These are phyloP conservation scores for Semotilus atromaculatus DNA, from an alignment of 2,797 vertebrate species.

Conservation along the genomic window DNA sequence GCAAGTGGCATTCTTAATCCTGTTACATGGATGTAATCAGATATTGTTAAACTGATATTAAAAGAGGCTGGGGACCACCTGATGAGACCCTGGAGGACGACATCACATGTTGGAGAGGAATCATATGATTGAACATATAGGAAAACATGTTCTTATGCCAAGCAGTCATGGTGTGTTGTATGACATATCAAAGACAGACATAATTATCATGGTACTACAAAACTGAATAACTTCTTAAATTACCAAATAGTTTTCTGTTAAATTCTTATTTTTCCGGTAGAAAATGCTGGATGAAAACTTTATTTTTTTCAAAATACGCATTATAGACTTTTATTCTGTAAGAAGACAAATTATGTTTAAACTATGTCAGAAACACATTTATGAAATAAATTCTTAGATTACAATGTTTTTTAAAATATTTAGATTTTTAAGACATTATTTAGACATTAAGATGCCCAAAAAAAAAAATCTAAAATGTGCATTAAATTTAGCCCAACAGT, in stretches of 20 bases:
- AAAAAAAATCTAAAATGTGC: no score
- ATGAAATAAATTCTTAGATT: not conserved
- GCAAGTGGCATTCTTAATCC: conserved; percentile 72
- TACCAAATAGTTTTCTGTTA: not conserved
- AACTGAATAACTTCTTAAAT: not conserved
- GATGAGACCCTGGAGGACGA: conserved; percentile 30
- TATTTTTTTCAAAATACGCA: not conserved
- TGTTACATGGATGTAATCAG: conserved; percentile 69
- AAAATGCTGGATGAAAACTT: not conserved
- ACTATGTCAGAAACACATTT: not conserved
- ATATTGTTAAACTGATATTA: conserved; percentile 48
- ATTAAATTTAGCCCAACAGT: no score
- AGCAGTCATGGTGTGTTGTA: not conserved
- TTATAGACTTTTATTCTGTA: not conserved
- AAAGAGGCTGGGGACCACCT: conserved; percentile 40
- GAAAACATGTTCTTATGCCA: not conserved
- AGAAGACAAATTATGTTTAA: not conserved
- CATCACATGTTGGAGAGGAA: conserved; percentile 28
- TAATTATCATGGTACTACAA: not conserved
- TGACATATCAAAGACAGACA: not conserved
- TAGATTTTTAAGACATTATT: no score
- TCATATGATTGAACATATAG: conserved; percentile 46
- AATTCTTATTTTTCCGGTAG: not conserved
- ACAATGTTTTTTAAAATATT: no score
- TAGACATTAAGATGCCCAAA: no score